Percentiles rank a stretch among this genome's conserved stretches.
phyloP scores from a whole-genome alignment of 2,888 invertebrate species.

The Athalia cordata region DNA sequence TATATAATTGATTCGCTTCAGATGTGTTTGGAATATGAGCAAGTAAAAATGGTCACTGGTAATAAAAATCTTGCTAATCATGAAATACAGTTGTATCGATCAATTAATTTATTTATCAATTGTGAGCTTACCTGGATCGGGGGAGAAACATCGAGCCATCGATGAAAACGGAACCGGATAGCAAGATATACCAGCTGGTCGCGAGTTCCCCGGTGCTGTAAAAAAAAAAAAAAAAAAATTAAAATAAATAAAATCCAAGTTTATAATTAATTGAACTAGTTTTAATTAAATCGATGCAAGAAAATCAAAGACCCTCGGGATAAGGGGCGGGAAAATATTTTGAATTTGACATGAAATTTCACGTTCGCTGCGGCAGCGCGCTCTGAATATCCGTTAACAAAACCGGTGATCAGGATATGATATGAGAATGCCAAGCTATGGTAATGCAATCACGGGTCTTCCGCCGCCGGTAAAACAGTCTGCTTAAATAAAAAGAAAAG shows the following conservation, averaged over 20 bases:
- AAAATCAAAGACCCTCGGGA: too few species aligned
- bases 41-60: not conserved
- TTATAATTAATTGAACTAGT: too few species aligned
- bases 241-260: not conserved
- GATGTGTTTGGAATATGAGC: too few species aligned
- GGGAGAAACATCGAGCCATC: constrained; percentile 90
- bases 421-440: not conserved
- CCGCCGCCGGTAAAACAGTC: constrained; percentile 17
- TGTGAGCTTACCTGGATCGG: constrained; percentile 80
- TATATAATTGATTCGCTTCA: too few species aligned
- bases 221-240: constrained; percentile 50
- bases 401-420: too few species aligned
- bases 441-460: not conserved
- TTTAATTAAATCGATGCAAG: too few species aligned
- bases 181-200: constrained; percentile 88
- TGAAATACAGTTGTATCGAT: not conserved
- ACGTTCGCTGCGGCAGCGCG: too few species aligned
- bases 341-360: too few species aligned
- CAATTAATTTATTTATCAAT: not conserved
- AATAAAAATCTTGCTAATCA: not conserved
- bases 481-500: not conserved
- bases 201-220: constrained; percentile 87
- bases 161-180: constrained; percentile 89
- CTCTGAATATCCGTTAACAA: too few species aligned
- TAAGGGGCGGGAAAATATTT: too few species aligned